Evolutionary conservation across 2,113 vertebrate species (phyloP).

Genomic region (Eulemur macaco): DNA sequence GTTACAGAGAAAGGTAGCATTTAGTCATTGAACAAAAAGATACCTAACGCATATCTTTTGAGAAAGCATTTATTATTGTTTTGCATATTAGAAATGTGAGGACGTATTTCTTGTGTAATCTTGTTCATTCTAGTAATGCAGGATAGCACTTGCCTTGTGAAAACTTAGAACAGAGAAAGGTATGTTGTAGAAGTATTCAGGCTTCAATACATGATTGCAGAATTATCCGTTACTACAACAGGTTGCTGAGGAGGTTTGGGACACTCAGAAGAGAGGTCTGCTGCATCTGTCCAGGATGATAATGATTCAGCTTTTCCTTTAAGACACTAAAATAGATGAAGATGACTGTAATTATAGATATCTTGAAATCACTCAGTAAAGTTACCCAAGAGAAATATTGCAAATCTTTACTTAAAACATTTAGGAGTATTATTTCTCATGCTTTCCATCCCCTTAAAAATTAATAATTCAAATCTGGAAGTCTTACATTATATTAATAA

Average conservation of each 20-base stretch:
- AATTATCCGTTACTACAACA: background rate
- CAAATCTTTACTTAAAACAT: conserved; percentile 55
- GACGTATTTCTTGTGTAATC: background rate
- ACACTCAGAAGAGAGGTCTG: background rate
- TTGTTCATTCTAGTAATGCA: background rate
- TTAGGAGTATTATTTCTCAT: background rate
- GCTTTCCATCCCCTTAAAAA: conserved; percentile 26
- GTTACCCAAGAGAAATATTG: conserved; percentile 40
- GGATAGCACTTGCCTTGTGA: background rate
- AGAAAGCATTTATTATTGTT: background rate
- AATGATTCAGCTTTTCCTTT: conserved; percentile 1
- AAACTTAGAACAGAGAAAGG: background rate
- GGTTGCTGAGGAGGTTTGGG: background rate
- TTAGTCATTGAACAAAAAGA: background rate
- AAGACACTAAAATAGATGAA: background rate
- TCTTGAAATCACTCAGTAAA: conserved; percentile 28
- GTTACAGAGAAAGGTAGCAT: background rate
- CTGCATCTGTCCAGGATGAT: background rate
- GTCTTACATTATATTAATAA: conserved; percentile 55
- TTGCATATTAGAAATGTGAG: background rate
- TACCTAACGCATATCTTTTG: background rate
- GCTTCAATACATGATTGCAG: background rate
- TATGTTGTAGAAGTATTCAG: background rate
- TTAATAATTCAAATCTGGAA: conserved; percentile 63
- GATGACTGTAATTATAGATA: background rate